Evolutionary conservation across 2,888 invertebrate species (phyloP), one percentile per base, ranked within the genome.

Genomic region (Sinelater perroti): DNA sequence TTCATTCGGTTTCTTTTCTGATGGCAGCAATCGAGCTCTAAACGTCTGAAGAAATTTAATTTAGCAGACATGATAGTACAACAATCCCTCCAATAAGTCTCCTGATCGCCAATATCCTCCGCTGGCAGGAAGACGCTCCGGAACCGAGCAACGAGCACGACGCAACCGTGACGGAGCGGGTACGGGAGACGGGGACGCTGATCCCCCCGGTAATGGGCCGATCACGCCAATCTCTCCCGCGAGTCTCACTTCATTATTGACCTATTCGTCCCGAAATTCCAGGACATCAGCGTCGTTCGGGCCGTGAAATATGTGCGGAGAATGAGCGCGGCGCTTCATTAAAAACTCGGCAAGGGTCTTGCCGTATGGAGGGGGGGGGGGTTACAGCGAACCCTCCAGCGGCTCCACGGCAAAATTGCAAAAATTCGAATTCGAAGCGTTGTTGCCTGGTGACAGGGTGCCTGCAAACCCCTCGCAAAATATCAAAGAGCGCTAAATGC

Each of bases 171-270:
- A 54, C 44, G 20, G 35, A 36, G 38, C 13, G 47, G 17, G 52
- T 16, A 16, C n/a, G 42, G 33, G 50, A 60, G 60, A 17, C 17
- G 58, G 55, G 38, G 47, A 31, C 46, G 56, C 51, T 67, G 66
- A 68, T 68, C 66, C n/a, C n/a, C n/a, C 67, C 66, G 30, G 67
- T 73, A 73, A 74, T 71, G 68, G 72, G 65, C 65, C 72, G 72
- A 73, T 73, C 72, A 72, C 64, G 67, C 65, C 70, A 69, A 71
- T 71, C 68, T 70, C 70, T 72, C 71, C 72, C 72, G 70, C 63
- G 72, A 73, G 72, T 70, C 70, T 71, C 73, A 72, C 73, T 72
- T 73, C 71, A 72, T 72, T 72, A 72, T 71, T 72, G 72, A 72
- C 72, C 72, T 65, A 70, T 72, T 73, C 66, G 52, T 56, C 21